These are phyloP conservation scores for Rhinoraja longicauda DNA, from an alignment of 2,797 vertebrate genomes.

Conservation along the genomic window DNA sequence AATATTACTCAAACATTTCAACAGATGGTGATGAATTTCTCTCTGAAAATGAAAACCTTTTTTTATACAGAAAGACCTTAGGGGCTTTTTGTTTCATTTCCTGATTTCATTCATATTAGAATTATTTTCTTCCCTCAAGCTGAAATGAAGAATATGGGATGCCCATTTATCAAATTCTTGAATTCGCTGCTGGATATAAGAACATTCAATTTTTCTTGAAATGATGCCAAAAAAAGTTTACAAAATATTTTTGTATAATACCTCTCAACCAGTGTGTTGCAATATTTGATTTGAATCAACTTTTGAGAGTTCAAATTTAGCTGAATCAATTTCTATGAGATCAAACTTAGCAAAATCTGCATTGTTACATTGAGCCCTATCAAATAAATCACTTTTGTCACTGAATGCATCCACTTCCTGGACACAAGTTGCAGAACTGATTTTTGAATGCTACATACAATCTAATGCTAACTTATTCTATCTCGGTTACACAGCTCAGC, in stretches of 20 bases:
- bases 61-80: slow-evolving; percentile 26
- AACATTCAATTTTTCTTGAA: neutral
- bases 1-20: slow-evolving; percentile 34
- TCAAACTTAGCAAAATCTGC: neutral
- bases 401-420: neutral
- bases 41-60: slow-evolving; percentile 16
- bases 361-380: neutral
- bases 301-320: too few species aligned
- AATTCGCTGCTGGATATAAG: neutral
- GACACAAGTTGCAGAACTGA: neutral
- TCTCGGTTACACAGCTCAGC: neutral
- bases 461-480: neutral
- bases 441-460: neutral
- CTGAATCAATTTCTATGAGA: neutral
- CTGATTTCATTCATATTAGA: slow-evolving; percentile 23
- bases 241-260: neutral
- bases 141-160: slow-evolving; percentile 8
- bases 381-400: neutral
- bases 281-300: neutral
- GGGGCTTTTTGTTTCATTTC: slow-evolving; percentile 20
- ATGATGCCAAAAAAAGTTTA: neutral
- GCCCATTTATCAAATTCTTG: slow-evolving; percentile 24
- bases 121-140: slow-evolving; percentile 34
- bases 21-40: slow-evolving; percentile 33
- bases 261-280: neutral